Percentiles rank a stretch among this genome's conserved stretches.
Conservation (phyloP, 2,113 vertebrate genomes). For the Ciconia stormi region DNA sequence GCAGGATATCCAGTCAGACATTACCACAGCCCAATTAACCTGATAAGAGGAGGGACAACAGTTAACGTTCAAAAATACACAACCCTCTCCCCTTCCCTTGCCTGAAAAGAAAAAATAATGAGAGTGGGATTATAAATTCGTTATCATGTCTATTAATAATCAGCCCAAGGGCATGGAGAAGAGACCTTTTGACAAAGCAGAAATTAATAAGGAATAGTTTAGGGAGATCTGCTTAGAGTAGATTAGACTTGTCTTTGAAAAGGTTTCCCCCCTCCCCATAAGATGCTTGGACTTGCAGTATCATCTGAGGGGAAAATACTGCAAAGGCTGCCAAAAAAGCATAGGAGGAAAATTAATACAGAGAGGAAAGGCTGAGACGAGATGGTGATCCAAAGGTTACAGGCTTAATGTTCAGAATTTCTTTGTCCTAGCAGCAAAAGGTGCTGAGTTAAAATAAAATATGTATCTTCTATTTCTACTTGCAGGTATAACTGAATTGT, state of each 20-base stretch:
- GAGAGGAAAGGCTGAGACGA: background rate
- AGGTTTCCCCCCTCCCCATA: background rate
- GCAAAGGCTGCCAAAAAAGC: constrained; percentile 27
- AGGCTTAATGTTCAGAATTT: background rate
- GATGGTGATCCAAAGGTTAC: background rate
- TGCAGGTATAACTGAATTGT: background rate
- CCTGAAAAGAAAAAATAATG: constrained; percentile 12
- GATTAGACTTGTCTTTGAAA: constrained; percentile 1
- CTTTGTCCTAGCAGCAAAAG: background rate
- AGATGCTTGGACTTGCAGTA: background rate
- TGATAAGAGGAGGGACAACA: constrained; percentile 34
- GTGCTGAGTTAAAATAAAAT: background rate
- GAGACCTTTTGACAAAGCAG: constrained; percentile 16
- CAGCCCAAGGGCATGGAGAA: background rate
- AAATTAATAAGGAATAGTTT: constrained; percentile 35
- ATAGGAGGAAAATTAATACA: background rate
- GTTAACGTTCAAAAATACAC: background rate
- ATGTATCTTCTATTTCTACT: background rate
- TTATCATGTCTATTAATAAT: constrained; percentile 33
- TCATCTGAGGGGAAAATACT: background rate
- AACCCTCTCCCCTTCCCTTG: background rate
- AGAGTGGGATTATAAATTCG: constrained; percentile 4
- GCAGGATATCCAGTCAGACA: constrained; percentile 50
- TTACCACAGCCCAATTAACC: constrained; percentile 48
- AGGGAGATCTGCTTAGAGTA: constrained; percentile 5